These are phyloP conservation scores for Axinella damicornis DNA, from an alignment of 37 sponge, comb jelly and placozoan species.

Conservation along the genomic window DNA sequence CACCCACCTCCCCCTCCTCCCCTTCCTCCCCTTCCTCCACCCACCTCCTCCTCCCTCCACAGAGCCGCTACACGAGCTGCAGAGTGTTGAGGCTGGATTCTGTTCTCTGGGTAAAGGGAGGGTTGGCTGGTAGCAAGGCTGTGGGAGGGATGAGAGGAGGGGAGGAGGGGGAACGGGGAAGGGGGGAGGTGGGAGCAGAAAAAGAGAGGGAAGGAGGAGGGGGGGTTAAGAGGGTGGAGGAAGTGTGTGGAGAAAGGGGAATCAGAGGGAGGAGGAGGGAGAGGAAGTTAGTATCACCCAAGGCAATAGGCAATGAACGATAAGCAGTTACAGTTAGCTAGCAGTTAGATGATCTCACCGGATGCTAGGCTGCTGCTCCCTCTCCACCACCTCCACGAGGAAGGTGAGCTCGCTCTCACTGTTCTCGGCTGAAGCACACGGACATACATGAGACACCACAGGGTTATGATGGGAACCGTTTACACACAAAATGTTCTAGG, in stretches of 20 bases:
- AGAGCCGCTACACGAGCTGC: conserved; percentile 89
- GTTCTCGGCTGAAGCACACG: conserved; percentile 34
- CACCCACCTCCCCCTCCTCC: neutral
- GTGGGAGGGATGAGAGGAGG: conserved; percentile 21
- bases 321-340: no score
- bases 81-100: conserved; percentile 83
- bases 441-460: no score
- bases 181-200: no score
- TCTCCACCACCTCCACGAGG: conserved; percentile 64
- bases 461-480: neutral
- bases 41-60: no score
- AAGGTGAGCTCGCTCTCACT: conserved; percentile 62
- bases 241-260: no score
- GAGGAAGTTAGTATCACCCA: no score
- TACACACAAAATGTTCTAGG: conserved; percentile 75
- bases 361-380: conserved; percentile 54
- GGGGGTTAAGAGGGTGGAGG: no score
- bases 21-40: neutral
- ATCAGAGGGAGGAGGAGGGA: no score
- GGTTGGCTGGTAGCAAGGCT: conserved; percentile 58
- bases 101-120: conserved; percentile 89
- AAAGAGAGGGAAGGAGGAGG: no score
- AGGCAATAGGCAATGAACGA: no score
- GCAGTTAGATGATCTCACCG: no score
- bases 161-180: no score